Conservation (phyloP, 2,113 vertebrate species). For the Labeo catla region DNA sequence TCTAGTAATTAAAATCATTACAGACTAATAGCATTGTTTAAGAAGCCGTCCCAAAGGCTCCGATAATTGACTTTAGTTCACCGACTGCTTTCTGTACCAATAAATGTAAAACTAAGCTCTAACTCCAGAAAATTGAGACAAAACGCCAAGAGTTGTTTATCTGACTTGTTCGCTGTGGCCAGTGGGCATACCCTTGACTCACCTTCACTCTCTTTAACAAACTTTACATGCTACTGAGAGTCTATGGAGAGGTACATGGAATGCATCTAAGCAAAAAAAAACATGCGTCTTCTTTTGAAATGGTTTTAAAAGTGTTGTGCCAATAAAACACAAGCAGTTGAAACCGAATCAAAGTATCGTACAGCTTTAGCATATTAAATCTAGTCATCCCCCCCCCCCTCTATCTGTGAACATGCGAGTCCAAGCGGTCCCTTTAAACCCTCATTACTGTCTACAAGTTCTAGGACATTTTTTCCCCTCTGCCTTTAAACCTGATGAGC, state of each 20-base stretch:
- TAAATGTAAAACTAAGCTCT: slow-evolving; percentile 54
- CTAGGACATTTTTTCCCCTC: not conserved
- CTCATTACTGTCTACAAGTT: slow-evolving; percentile 26
- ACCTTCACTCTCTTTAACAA: slow-evolving; percentile 70
- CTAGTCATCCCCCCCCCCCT: not conserved
- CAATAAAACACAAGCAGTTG: not conserved
- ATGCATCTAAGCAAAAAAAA: not conserved
- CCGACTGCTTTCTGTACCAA: slow-evolving; percentile 55
- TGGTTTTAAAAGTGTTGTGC: not conserved
- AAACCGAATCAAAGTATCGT: not conserved
- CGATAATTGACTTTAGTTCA: slow-evolving; percentile 68
- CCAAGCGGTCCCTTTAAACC: slow-evolving; percentile 21
- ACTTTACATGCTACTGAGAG: slow-evolving; percentile 29
- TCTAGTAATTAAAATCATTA: slow-evolving; percentile 80
- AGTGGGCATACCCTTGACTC: slow-evolving; percentile 69
- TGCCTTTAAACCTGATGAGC: slow-evolving; percentile 41
- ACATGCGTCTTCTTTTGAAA: not conserved
- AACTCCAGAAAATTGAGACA: slow-evolving; percentile 45
- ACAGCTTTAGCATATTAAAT: not conserved
- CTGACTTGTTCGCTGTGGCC: slow-evolving; percentile 36
- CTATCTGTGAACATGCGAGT: not conserved
- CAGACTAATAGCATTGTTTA: slow-evolving; percentile 75
- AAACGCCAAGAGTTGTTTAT: slow-evolving; percentile 48
- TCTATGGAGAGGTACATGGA: not conserved
- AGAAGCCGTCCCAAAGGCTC: slow-evolving; percentile 68